A percentile compares a stretch with the other conserved stretches of the same genome.
Evolutionary conservation across 2,113 vertebrate species (phyloP).

Genomic region (Gopherus flavomarginatus): DNA sequence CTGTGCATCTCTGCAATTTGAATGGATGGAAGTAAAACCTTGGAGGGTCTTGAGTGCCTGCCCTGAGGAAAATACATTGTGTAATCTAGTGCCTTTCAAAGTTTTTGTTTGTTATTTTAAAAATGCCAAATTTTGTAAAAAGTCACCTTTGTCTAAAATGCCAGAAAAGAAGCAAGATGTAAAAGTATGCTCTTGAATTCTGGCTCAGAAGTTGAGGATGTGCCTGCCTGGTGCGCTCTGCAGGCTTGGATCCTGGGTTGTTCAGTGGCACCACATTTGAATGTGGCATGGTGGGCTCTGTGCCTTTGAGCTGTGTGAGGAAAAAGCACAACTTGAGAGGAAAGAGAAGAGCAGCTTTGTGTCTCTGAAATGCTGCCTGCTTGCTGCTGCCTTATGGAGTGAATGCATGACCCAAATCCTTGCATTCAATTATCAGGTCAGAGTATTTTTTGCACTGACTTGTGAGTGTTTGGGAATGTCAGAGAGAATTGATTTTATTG

Average conservation of each 20-base stretch:
- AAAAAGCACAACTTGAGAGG: background rate
- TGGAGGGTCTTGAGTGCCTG: background rate
- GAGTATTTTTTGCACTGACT: rapidly evolving
- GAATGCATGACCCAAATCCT: background rate
- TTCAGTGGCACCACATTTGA: background rate
- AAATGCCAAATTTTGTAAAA: background rate
- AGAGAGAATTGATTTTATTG: background rate
- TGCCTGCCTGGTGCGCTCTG: background rate
- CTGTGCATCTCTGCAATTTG: background rate
- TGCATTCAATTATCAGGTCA: background rate
- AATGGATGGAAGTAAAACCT: background rate
- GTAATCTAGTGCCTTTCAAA: background rate
- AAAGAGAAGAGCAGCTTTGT: background rate
- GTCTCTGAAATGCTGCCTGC: background rate
- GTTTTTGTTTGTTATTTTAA: background rate
- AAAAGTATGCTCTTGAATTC: background rate
- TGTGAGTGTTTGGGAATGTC: rapidly evolving
- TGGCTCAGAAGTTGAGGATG: background rate
- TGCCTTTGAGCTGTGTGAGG: background rate
- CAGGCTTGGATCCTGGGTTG: background rate
- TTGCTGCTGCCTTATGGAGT: background rate
- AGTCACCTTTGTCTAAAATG: background rate
- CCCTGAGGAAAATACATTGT: background rate
- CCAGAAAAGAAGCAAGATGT: background rate
- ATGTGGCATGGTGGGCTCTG: background rate